Base-by-base conservation (phyloP, 2,113 vertebrate genomes). In the Lucifuga dentata region DNA sequence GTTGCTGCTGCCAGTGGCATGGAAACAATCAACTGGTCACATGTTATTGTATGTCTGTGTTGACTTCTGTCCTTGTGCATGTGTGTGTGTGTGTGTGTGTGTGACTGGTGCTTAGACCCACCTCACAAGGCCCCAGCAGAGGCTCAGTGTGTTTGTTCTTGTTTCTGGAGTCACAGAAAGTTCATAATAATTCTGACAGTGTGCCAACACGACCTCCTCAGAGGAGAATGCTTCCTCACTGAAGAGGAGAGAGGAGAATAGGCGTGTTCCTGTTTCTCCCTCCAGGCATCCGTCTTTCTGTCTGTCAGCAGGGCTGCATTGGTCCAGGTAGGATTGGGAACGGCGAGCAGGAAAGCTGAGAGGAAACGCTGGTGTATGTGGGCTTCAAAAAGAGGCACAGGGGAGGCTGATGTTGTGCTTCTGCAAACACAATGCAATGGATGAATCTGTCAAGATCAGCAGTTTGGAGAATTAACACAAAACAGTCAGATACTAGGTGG, bases 171-270 rank as follows among this genome's bases (percentile, higher is more conserved):
- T 89, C 73, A 75, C 23, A 49, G 63, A 36, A 72, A 81, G 86
- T 86, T 81, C 85, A 77, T 8, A 70, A 71, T 69, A 73, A 78
- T 74, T 78, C 61, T 76, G 73, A 63, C 40, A 59, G 59, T 2
- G 0, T 17, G 69, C 79, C 83, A 86, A 41, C 8, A 5, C 3
- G n/a, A 16, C 21, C 65, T 80, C 64, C 55, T 41, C 36, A 5
- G 12, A 20, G 41, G 58, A 21, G 16, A 3, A 16, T 19, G 32
- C 45, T 33, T 56, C 29, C 58, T 69, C 57, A 65, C 53, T 0
- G 1, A 39, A 60, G 50, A 39, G 58, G 13, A 8, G 20, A 32
- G 52, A 56, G 56, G 19, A 68, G 36, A 36, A 6, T 3, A 32
- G 49, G 21, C 58, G 55, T 41, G 58, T 83, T 83, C 72, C 75